Evolutionary conservation across 2,797 vertebrate species (phyloP).

Genomic region (Protosalanx chinensis): DNA sequence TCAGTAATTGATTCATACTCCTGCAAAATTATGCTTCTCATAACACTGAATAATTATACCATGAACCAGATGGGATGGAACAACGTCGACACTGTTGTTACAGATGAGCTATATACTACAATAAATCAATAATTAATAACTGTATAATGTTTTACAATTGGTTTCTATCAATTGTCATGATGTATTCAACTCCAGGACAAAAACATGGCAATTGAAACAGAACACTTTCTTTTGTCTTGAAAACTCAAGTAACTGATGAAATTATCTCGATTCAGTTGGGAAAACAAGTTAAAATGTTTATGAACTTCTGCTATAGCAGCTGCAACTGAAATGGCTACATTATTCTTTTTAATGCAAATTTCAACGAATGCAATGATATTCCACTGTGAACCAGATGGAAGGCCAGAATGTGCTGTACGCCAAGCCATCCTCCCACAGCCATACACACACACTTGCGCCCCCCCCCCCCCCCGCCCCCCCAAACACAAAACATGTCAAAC

Average conservation of each 20-base stretch:
- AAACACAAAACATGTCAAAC: no score
- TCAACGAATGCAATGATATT: slow-evolving; percentile 48
- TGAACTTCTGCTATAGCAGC: slow-evolving; percentile 43
- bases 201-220: slow-evolving; percentile 31
- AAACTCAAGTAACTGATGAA: not conserved
- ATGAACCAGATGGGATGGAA: slow-evolving; percentile 32
- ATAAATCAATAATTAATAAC: slow-evolving; percentile 64
- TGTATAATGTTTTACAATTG: slow-evolving; percentile 33
- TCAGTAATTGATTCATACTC: slow-evolving; percentile 26
- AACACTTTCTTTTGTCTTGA: slow-evolving; percentile 27
- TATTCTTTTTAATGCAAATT: slow-evolving; percentile 60
- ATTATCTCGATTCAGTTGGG: slow-evolving; percentile 9
- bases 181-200: slow-evolving; percentile 37
- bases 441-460: slow-evolving; percentile 14
- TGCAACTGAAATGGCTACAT: slow-evolving; percentile 36
- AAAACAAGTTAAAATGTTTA: slow-evolving; percentile 28
- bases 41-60: slow-evolving; percentile 29
- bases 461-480: not conserved
- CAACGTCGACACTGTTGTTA: slow-evolving; percentile 45
- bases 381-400: slow-evolving; percentile 63
- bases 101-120: slow-evolving; percentile 48
- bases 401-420: slow-evolving; percentile 58
- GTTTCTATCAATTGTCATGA: slow-evolving; percentile 51
- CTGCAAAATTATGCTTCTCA: slow-evolving; percentile 21
- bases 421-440: slow-evolving; percentile 36